Conservation (phyloP, 2,888 invertebrate species). For the Temnothorax unifasciatus region DNA sequence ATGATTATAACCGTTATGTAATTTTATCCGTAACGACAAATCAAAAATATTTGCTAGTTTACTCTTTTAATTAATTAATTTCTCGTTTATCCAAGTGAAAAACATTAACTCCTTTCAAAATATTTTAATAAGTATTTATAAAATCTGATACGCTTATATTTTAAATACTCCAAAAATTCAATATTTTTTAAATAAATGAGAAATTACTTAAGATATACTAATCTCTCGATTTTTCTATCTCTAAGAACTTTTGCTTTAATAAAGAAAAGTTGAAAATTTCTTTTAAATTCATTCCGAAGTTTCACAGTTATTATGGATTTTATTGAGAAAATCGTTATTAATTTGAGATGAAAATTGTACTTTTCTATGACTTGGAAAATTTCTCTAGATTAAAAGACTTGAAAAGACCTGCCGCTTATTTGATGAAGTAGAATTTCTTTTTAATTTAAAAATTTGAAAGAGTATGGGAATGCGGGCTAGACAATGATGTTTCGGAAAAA, state of each 20-base stretch:
- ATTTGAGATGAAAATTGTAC: conserved; percentile 55
- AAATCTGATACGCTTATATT: background rate
- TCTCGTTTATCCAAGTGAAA: background rate
- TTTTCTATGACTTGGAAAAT: conserved; percentile 58
- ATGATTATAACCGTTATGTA: background rate
- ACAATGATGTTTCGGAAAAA: background rate
- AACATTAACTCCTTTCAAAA: background rate
- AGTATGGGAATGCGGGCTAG: background rate
- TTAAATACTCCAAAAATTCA: background rate
- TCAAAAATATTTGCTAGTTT: background rate
- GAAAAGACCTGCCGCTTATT: conserved; percentile 51
- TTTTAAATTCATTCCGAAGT: conserved; percentile 66
- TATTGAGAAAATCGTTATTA: conserved; percentile 70
- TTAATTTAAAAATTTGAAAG: conserved; percentile 10
- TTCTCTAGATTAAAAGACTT: conserved; percentile 40
- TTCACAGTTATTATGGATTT: conserved; percentile 68
- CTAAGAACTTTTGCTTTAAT: conserved; percentile 2
- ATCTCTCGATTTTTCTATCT: background rate
- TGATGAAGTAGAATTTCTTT: conserved; percentile 32
- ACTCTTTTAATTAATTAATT: conserved; percentile 11
- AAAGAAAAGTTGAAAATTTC: conserved; percentile 51
- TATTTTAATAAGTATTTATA: background rate
- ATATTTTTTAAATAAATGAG: background rate
- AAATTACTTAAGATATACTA: background rate
- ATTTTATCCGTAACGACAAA: background rate